Base-by-base conservation (phyloP, 2,888 invertebrate species). In the Pharmacophagus antenor region DNA sequence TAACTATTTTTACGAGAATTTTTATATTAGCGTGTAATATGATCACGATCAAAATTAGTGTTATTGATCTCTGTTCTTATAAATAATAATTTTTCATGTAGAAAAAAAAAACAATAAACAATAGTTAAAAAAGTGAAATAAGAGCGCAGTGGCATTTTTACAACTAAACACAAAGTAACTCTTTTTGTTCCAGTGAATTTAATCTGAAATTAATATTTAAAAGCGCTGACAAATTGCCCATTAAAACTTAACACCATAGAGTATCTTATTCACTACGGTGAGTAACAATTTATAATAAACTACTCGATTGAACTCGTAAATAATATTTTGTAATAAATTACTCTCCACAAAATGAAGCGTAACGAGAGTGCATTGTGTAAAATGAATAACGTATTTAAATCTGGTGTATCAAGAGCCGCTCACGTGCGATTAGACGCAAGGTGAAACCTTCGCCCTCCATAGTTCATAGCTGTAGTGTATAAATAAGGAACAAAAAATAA, bases 391-490 rank as follows among this genome's bases (percentile, higher is more conserved):
- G 67, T 71, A 72, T 74, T 73, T 74, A 71, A 83, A 84, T 77
- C 68, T 67, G 65, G 70, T 79, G 66, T 78, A 72, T 73, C 76
- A 71, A 60, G 67, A 62, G 63, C 56, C 56, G 62, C 61, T 71
- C 84, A 84, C 83, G 82, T 70, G 76, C 71, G 65, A 65, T 64
- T 66, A 70, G 63, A 64, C 71, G 69, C 63, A 70, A 75, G 70
- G 67, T 68, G 70, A 72, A 63, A 71, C 74, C 70, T 72, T 65
- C 68, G 70, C 69, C 73, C 72, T 41, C 22, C 42, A 22, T n/a
- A 22, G 31, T 37, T 2, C 4, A 44, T 31, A 31, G 31, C 3
- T 31, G 31, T 10, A 31, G 12, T 12, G 12, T 12, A 31, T 8
- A 27, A 5, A n/a, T n/a, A n/a, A n/a, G n/a, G n/a, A n/a, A n/a